phyloP scores from a whole-genome alignment of 2,113 vertebrate genomes.

The Hippopotamus amphibius region DNA sequence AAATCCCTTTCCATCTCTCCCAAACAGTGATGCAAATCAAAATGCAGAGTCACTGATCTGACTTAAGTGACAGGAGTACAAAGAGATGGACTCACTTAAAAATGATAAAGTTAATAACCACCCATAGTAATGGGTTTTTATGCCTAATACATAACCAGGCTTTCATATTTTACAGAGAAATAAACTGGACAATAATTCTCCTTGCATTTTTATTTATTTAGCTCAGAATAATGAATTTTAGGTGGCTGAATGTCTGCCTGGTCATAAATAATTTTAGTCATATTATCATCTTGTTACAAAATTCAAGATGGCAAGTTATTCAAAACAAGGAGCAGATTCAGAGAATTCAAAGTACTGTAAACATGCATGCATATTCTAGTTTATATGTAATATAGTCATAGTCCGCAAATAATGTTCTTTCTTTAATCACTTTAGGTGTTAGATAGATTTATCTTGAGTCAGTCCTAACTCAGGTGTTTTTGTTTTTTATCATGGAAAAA shows the following conservation, averaged over 20 bases:
- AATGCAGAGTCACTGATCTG: constrained; percentile 65
- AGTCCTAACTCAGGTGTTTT: not conserved
- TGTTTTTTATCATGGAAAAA: not conserved
- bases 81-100: constrained; percentile 69
- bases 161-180: constrained; percentile 65
- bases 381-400: not conserved
- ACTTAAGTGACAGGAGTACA: constrained; percentile 59
- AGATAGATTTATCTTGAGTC: not conserved
- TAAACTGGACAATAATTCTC: constrained; percentile 58
- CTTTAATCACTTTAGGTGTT: constrained; percentile 33
- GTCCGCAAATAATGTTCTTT: not conserved
- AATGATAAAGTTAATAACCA: constrained; percentile 65
- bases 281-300: constrained; percentile 54
- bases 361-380: not conserved
- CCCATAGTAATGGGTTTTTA: constrained; percentile 53
- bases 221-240: constrained; percentile 70
- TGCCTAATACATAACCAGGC: constrained; percentile 15
- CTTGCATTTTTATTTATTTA: constrained; percentile 73
- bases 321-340: not conserved
- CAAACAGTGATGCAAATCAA: constrained; percentile 53
- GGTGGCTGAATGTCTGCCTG: not conserved
- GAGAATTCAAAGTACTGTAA: not conserved
- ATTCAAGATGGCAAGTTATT: constrained; percentile 52
- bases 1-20: constrained; percentile 60
- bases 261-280: constrained; percentile 50